Base-by-base conservation (phyloP, 1,140 invertebrate genomes). In the Neuroterus valhalla region DNA sequence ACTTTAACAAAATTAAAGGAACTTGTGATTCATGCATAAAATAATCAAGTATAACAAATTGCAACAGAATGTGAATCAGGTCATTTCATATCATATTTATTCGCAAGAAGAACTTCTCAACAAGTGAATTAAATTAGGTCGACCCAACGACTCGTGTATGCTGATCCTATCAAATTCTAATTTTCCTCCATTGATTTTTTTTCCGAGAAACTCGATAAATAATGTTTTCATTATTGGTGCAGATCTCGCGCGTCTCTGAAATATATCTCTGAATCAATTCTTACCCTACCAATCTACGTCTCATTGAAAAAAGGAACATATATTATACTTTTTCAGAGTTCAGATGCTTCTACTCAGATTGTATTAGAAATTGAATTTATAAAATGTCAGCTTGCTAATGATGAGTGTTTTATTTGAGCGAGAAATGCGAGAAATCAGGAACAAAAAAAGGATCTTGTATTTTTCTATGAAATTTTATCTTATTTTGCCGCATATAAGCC, bases 81-180 rank as follows among this genome's bases (percentile, higher is more conserved):
- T 26, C 52, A 62, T 26, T 62, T 31, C 23, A 62, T 26, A 15
- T 31, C 14, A 31, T 62, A 55, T 55, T 55, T 62, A 31, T 62
- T 62, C 21, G 55, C 55, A 62, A 38, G 55, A 62, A 31, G 31
- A 62, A 62, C 31, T 62, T 62, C 31, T 26, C 52, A 26, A 23
- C 26, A 21, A 55, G 15, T 14, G 52, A 62, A 62, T 31, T 62
- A 62, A 62, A 62, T 62, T 62, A 62, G 55, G 55, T 38, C 55
- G 55, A 62, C 15, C 23, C n/a, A 12, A 15, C 17, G 26, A 31
- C 31, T 62, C 55, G 55, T 15, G 31, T 62, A 62, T 62, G 26
- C 26, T 62, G 23, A 62, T 62, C 26, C 55, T 31, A 31, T 62
- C 23, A 14, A 62, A 62, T 62, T 26, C 26, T 62, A 62, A 62